These are phyloP conservation scores for Dynastes hyllus DNA, from an alignment of 2,888 invertebrate species.

Conservation along the genomic window DNA sequence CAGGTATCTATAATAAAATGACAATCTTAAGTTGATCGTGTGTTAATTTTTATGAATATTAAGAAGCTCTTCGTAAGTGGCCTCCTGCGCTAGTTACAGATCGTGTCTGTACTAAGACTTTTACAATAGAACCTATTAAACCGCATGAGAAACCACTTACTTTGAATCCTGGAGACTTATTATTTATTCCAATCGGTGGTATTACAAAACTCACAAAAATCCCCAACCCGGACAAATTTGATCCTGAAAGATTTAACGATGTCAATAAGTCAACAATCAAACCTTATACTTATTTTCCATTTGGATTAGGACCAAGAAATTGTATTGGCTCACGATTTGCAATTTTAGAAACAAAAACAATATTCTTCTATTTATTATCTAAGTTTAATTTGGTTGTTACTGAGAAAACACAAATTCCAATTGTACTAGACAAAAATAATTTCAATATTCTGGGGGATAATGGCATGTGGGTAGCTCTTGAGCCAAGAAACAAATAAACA, in stretches of 20 bases:
- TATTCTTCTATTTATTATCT: conserved; percentile 60
- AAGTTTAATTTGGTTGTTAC: conserved; percentile 62
- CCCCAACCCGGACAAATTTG: conserved; percentile 70
- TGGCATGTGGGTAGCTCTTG: conserved; percentile 63
- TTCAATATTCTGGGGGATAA: conserved; percentile 60
- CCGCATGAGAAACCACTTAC: conserved; percentile 56
- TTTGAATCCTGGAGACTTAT: conserved; percentile 61
- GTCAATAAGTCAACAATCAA: conserved; percentile 68
- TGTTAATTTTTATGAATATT: neutral
- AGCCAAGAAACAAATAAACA: conserved; percentile 53
- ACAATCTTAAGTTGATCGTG: neutral
- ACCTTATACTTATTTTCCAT: conserved; percentile 67
- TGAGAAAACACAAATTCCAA: conserved; percentile 63
- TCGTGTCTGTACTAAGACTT: conserved; percentile 71
- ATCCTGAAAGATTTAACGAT: conserved; percentile 70
- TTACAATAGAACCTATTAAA: conserved; percentile 63
- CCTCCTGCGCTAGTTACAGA: conserved; percentile 61
- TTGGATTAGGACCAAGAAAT: conserved; percentile 75
- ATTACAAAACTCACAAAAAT: conserved; percentile 69
- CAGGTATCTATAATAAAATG: conserved; percentile 66
- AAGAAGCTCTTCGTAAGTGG: conserved; percentile 63
- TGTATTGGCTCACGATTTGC: conserved; percentile 74
- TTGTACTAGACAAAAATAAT: conserved; percentile 56
- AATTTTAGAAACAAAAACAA: conserved; percentile 61
- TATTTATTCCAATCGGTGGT: conserved; percentile 67